Conservation (phyloP, 2,797 vertebrate species). For the Galagoides demidoff region DNA sequence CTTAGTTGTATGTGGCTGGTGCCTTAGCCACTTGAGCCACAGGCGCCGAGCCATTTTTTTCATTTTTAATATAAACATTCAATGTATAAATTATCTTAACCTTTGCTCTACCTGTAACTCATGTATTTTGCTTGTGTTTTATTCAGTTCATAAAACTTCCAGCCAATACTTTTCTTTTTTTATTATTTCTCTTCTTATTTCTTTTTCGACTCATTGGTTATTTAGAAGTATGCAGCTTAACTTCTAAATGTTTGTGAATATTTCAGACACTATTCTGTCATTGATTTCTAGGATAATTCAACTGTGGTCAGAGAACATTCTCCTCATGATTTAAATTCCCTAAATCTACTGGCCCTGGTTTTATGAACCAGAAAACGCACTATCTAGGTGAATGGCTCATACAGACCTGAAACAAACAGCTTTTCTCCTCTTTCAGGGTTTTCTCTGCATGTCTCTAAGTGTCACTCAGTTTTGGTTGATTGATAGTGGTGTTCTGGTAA, state of each 20-base stretch:
- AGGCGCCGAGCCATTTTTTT: background rate
- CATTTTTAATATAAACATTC: background rate
- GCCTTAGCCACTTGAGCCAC: too few species aligned
- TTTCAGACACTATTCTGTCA: background rate
- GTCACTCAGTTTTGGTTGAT: background rate
- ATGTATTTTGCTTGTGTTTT: background rate
- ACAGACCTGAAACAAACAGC: background rate
- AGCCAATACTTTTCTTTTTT: background rate
- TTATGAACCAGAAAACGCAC: background rate
- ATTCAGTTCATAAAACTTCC: background rate
- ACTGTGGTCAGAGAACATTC: background rate
- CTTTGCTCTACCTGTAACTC: background rate
- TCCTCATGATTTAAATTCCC: background rate
- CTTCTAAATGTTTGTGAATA: background rate
- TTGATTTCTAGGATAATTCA: background rate
- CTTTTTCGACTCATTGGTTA: background rate
- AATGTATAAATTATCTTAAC: background rate
- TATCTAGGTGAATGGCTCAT: background rate
- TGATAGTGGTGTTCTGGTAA: background rate
- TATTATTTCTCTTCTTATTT: background rate
- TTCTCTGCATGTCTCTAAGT: constrained; percentile 3
- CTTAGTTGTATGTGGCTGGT: too few species aligned
- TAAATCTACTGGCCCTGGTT: background rate
- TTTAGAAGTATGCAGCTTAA: background rate
- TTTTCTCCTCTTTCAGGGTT: background rate